Evolutionary conservation across 2,888 invertebrate species (phyloP).

Genomic region (Metacarcinus magister): DNA sequence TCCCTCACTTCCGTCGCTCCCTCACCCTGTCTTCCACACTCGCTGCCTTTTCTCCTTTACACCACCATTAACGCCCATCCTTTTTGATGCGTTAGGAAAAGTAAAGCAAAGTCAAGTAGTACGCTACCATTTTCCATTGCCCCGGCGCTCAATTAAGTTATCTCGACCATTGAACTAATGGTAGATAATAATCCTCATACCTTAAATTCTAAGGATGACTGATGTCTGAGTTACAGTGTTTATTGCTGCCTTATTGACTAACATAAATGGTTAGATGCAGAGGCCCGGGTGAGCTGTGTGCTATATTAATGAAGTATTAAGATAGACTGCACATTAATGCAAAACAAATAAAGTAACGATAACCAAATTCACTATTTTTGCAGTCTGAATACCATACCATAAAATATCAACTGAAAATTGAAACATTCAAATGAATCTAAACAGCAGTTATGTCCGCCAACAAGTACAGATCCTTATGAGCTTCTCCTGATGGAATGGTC

Average conservation of each 20-base stretch:
- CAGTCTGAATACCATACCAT: not conserved
- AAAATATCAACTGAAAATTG: not conserved
- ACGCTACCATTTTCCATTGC: too few relatives aligned
- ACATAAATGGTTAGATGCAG: too few relatives aligned
- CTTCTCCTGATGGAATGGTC: conserved; percentile 6
- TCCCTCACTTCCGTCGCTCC: not conserved
- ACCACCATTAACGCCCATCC: not conserved
- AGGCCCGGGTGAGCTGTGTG: too few relatives aligned
- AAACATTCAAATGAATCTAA: not conserved
- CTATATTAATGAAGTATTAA: not conserved
- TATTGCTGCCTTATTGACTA: too few relatives aligned
- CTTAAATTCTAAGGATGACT: too few relatives aligned
- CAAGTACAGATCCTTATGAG: not conserved
- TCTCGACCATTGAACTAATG: too few relatives aligned
- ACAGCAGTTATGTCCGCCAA: not conserved
- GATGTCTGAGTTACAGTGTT: too few relatives aligned
- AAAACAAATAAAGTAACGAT: not conserved
- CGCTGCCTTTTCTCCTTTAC: not conserved
- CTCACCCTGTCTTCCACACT: not conserved
- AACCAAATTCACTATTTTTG: not conserved
- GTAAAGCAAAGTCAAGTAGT: too few relatives aligned
- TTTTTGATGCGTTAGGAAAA: not conserved
- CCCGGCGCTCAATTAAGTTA: too few relatives aligned
- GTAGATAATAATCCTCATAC: too few relatives aligned
- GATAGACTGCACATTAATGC: not conserved